Base-by-base conservation (phyloP, 1,140 invertebrate species). In the Ephestia elutella region DNA sequence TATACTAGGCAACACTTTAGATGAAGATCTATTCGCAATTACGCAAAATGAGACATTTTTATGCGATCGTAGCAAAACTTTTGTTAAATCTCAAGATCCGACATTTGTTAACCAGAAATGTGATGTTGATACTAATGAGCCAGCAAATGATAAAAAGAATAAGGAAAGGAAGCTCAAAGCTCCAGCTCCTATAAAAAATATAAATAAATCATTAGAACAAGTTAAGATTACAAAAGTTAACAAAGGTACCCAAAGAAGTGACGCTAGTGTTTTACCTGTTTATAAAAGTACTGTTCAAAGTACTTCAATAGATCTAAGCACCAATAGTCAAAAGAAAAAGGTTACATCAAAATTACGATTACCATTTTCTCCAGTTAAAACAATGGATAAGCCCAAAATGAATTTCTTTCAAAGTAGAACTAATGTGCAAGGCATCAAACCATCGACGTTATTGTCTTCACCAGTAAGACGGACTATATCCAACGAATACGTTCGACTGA, bases 401-500 rank as follows among this genome's bases (percentile, higher is more conserved):
- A 87, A 83, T 67, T 81, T 89, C 49, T 89, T 89, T 62, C 80
- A 82, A 68, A 76, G 59, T 44, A 89, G 82, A 80, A 65, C 56
- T 19, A 78, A 68, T 57, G 19, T 64, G 54, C 74, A 71, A 61
- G 72, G 75, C 50, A 60, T 1, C 15, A 86, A 87, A 62, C 67
- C 76, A 5, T 80, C 84, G 7, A 75, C 80, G 8, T 68, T 87
- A 30, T 55, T 88, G 15, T 80, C 82, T 2, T 80, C 78, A 8
- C 83, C 82, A n/a, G 72, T 86, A 1, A 65, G 85, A 71, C 67
- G 85, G 66, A 88, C 85, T 11, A 82, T 85, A 66, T 81, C 78
- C 3, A 90, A 90, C 55, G 87, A 90, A 67, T 90, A 90, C 59
- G 88, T 90, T 0, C 73, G 84, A 17, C 56, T 89, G 28, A 87